These are phyloP conservation scores for Nylanderia fulva DNA, from an alignment of 1,140 invertebrate species.

Conservation along the genomic window DNA sequence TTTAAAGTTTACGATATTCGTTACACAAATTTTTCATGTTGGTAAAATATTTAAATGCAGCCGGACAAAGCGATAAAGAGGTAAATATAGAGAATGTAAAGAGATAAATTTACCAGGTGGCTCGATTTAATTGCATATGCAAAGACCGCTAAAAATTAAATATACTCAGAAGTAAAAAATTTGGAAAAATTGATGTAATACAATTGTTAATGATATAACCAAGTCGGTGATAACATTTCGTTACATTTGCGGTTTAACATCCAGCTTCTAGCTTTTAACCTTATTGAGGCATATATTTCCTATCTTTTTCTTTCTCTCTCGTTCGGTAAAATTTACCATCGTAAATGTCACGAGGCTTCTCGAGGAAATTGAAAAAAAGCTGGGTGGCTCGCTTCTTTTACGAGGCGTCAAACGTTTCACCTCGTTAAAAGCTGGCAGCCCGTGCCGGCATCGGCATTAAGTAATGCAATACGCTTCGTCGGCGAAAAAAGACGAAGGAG, in stretches of 20 bases:
- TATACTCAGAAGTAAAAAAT: not conserved
- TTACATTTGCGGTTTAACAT: not conserved
- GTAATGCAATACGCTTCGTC: conserved; percentile 73
- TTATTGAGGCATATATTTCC: not conserved
- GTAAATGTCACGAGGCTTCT: conserved; percentile 58
- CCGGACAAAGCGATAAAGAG: too few species aligned
- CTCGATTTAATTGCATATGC: not conserved
- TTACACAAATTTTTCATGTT: not conserved
- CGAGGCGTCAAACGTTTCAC: conserved; percentile 75
- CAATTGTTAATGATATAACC: not conserved
- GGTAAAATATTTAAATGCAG: not conserved
- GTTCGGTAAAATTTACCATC: conserved; percentile 49
- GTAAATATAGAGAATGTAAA: too few species aligned
- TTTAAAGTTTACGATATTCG: not conserved
- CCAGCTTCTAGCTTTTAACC: conserved; percentile 13
- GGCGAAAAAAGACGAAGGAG: conserved; percentile 64
- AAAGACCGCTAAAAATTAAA: not conserved
- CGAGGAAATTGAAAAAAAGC: conserved; percentile 76
- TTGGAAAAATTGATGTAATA: not conserved
- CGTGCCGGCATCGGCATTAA: conserved; percentile 74
- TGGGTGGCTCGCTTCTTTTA: conserved; percentile 66
- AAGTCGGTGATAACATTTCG: conserved; percentile 1
- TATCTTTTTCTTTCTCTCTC: not conserved
- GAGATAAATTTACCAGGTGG: not conserved
- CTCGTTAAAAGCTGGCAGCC: conserved; percentile 73